Evolutionary conservation across 2,113 vertebrate genomes (phyloP).

Genomic region (Edolisoma coerulescens): DNA sequence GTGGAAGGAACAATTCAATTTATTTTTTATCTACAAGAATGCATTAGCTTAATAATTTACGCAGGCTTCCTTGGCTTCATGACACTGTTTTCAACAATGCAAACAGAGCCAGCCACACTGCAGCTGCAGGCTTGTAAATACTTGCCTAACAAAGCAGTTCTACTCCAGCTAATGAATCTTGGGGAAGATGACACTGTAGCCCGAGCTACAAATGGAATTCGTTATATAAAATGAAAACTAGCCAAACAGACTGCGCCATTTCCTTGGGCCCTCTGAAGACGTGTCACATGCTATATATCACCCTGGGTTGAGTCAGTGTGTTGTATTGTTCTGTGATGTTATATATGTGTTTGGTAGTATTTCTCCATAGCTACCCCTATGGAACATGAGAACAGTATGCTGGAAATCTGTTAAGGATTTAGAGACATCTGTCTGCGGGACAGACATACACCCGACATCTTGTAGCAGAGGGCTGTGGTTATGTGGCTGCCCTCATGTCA

Average conservation of each 20-base stretch:
- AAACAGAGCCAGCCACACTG: neutral
- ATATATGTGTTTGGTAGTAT: neutral
- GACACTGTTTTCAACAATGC: neutral
- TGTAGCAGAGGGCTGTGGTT: neutral
- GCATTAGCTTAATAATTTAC: neutral
- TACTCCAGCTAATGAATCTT: neutral
- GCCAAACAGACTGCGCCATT: neutral
- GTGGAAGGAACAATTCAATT: neutral
- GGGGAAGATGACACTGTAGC: neutral
- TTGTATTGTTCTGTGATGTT: neutral
- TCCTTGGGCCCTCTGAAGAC: neutral
- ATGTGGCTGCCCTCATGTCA: neutral
- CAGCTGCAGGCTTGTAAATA: conserved; percentile 24
- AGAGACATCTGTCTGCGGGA: neutral
- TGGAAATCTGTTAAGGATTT: neutral
- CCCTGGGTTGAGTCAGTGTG: neutral
- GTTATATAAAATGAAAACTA: neutral
- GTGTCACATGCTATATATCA: neutral
- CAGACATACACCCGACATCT: accelerated
- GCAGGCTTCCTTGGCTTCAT: neutral
- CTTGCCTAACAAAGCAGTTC: neutral
- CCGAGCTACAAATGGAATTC: neutral
- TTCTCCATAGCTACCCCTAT: neutral
- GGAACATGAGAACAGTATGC: neutral
- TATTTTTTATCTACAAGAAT: neutral